phyloP scores from a whole-genome alignment of 2,797 vertebrate genomes.

The Sphenopsis melanotis region DNA sequence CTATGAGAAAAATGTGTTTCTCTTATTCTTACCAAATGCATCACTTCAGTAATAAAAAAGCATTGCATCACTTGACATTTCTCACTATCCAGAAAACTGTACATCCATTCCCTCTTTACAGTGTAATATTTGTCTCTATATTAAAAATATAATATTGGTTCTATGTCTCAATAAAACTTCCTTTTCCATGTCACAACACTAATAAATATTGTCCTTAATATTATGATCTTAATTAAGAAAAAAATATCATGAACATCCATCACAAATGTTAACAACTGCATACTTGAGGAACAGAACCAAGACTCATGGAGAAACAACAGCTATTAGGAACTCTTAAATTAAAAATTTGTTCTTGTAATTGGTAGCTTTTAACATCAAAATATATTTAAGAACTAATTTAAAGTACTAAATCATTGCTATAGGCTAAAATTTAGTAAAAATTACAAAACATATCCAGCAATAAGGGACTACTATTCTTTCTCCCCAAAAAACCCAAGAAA shows the following conservation, averaged over 20 bases:
- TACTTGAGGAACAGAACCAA: not conserved
- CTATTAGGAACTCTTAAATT: not conserved
- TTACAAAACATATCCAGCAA: not conserved
- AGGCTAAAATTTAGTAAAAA: not conserved
- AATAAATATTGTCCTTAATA: not conserved
- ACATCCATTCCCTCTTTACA: not conserved
- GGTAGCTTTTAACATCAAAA: not conserved
- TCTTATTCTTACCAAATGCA: not conserved
- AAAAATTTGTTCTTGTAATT: not conserved
- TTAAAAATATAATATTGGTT: not conserved
- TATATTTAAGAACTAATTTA: not conserved
- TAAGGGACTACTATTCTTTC: not conserved
- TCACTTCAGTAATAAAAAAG: not conserved
- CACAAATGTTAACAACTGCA: not conserved
- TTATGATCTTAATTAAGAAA: not conserved
- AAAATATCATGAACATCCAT: not conserved
- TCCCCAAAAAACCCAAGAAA: not conserved
- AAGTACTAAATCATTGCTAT: not conserved
- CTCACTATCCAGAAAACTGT: not conserved
- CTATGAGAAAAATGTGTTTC: not conserved
- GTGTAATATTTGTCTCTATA: not conserved
- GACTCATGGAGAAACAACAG: not conserved
- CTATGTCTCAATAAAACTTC: not conserved
- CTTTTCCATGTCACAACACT: not conserved
- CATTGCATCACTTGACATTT: not conserved